Evolutionary conservation across 1,140 invertebrate species (phyloP), one percentile per base, ranked within the genome.

Genomic region (Brachionus rotundiformis): DNA sequence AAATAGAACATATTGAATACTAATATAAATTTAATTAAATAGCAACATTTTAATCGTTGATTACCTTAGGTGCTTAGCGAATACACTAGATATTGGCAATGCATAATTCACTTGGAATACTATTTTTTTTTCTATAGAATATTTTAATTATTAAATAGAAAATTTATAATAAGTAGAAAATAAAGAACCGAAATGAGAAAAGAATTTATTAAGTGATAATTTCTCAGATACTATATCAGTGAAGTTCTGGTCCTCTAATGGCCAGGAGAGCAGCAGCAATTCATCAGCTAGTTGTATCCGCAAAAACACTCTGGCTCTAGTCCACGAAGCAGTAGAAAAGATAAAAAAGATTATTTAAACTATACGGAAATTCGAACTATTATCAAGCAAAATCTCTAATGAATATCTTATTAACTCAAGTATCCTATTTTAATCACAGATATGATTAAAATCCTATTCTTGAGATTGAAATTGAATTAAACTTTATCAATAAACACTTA

Each of bases 401-500:
- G 47, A 54, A 54, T 54, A 54, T 54, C 47, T 54, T 54, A 54
- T 54, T 54, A 54, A 54, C 47, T 54, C 47, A 54, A 54, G 47
- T 54, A 54, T 54, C 47, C 47, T 54, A 54, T 54, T 54, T 54
- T 54, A 54, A 54, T 54, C 47, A 54, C 47, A 54, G 47, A 54
- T 54, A 54, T n/a, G 47, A 54, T 54, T 54, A 54, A 54, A 54
- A 54, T 54, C 47, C 23, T 54, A n/a, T 19, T 54, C 47, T 54
- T 16, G 16, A 54, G 47, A 54, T 54, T 54, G 47, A 54, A 54
- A 54, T 54, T 54, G 47, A 54, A 54, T 54, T 54, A 54, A 54
- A 54, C n/a, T 54, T 54, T 54, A 54, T 54, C 47, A 54, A 54
- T 54, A 54, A 54, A 54, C 47, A 54, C 47, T 54, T 54, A 54